Conservation (phyloP, 2,888 invertebrate species). For the Cephonodes hylas region DNA sequence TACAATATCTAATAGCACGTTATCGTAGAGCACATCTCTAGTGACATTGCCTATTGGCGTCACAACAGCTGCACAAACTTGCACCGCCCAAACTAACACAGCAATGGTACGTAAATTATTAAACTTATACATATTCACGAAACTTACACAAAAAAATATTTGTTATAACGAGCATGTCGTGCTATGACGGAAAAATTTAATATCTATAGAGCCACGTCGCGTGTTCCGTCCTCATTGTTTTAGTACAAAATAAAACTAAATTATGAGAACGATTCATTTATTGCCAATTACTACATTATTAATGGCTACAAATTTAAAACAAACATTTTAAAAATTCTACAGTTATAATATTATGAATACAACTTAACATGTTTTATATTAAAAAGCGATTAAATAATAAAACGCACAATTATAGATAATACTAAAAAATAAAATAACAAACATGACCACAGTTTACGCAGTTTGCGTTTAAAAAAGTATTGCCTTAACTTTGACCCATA, state of each 20-base stretch:
- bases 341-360: not conserved
- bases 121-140: not conserved
- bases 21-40: not conserved
- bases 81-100: not conserved
- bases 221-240: not conserved
- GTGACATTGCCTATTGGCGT: not conserved
- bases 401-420: not conserved
- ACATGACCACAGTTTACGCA: no score
- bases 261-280: not conserved
- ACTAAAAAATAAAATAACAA: no score
- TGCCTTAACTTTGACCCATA: no score
- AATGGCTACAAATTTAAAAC: not conserved
- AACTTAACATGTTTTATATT: not conserved
- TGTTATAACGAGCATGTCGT: not conserved
- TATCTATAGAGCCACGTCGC: not conserved
- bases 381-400: not conserved
- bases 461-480: no score
- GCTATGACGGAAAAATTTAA: not conserved
- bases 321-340: not conserved
- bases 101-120: not conserved
- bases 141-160: not conserved
- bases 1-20: slow-evolving; percentile 13
- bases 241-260: not conserved
- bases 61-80: not conserved
- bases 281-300: not conserved